A percentile compares a stretch with the other conserved stretches of the same genome.
Evolutionary conservation across 2,113 vertebrate species (phyloP).

Genomic region (Pygoscelis antarcticus): DNA sequence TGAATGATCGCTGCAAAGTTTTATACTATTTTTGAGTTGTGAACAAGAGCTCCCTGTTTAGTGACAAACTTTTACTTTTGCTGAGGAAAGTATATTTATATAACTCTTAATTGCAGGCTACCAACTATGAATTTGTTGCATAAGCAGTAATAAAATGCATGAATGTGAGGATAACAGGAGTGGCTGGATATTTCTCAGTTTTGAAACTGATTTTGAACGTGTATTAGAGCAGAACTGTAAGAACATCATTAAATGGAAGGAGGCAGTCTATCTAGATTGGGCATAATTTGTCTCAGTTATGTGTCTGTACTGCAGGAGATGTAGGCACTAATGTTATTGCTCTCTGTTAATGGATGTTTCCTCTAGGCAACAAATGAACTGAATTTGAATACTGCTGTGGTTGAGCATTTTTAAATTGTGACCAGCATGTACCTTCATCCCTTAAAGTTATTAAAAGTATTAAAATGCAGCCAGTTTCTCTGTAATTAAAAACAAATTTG

Average conservation of each 20-base stretch:
- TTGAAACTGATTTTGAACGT: slow-evolving; percentile 53
- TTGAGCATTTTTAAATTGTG: slow-evolving; percentile 24
- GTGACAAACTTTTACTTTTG: neutral
- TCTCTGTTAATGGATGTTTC: slow-evolving; percentile 47
- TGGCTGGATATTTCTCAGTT: slow-evolving; percentile 36
- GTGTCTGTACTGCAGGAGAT: slow-evolving; percentile 42
- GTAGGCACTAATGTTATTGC: slow-evolving; percentile 22
- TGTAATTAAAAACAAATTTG: slow-evolving; percentile 28
- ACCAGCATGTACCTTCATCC: neutral
- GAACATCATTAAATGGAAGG: slow-evolving; percentile 51
- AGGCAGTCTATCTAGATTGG: slow-evolving; percentile 20
- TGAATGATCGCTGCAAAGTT: neutral
- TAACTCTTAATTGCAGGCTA: neutral
- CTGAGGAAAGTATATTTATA: neutral
- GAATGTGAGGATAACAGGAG: neutral
- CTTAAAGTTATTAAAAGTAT: neutral
- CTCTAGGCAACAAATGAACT: slow-evolving; percentile 44
- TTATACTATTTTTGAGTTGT: neutral
- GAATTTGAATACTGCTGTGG: slow-evolving; percentile 55
- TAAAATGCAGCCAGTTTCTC: neutral
- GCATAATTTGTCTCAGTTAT: slow-evolving; percentile 41
- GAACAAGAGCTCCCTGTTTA: neutral
- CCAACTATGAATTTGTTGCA: neutral
- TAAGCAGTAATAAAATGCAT: slow-evolving; percentile 42
- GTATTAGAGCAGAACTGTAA: slow-evolving; percentile 35